phyloP scores from a whole-genome alignment of 2,888 invertebrate species.

The Netelia virgata region DNA sequence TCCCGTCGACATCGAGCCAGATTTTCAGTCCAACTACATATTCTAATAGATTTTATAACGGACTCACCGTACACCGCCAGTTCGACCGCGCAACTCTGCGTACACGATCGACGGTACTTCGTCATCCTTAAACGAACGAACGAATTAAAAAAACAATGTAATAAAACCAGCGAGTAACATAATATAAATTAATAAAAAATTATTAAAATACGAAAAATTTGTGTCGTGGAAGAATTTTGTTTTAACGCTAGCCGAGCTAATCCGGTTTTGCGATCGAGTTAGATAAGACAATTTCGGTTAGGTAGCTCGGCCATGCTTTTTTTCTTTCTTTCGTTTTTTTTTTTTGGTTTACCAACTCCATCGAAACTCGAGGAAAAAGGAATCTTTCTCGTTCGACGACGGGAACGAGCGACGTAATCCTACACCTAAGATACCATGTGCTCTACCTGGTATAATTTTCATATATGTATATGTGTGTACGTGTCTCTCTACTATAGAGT shows the following conservation, averaged over 20 bases:
- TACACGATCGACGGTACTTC: background rate
- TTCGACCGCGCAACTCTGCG: background rate
- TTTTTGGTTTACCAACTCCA: background rate
- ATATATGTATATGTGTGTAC: slow-evolving; percentile 1
- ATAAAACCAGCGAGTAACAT: background rate
- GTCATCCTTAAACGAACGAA: background rate
- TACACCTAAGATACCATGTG: slow-evolving; percentile 54
- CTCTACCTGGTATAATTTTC: slow-evolving; percentile 26
- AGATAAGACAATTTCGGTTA: slow-evolving; percentile 60
- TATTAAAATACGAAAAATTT: background rate
- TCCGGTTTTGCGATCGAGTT: slow-evolving; percentile 60
- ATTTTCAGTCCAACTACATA: slow-evolving; percentile 12
- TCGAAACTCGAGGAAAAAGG: slow-evolving; percentile 31
- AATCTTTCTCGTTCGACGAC: slow-evolving; percentile 34
- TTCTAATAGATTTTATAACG: slow-evolving; percentile 6
- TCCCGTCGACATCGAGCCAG: background rate
- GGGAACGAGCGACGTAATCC: slow-evolving; percentile 59
- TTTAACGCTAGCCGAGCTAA: slow-evolving; percentile 19
- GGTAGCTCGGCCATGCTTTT: no score
- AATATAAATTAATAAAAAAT: no score
- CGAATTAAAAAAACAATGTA: background rate
- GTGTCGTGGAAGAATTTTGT: background rate
- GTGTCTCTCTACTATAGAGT: background rate
- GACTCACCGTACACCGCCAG: slow-evolving; percentile 8
- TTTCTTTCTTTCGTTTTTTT: no score